Base-by-base conservation (phyloP, 2,888 invertebrate species). In the Onchidella celtica region DNA sequence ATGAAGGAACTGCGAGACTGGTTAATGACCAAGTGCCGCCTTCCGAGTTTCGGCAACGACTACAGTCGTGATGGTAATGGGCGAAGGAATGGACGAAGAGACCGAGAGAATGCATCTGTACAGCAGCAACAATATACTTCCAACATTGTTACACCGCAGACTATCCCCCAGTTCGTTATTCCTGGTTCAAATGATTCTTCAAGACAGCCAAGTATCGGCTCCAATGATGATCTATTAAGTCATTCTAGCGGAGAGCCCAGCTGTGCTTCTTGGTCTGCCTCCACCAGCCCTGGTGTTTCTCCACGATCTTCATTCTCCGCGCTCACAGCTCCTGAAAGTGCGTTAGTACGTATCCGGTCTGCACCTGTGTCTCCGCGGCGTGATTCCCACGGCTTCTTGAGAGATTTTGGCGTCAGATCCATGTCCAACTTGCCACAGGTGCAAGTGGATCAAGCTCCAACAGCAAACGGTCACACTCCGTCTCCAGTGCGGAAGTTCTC, bases 111-210 rank as follows among this genome's bases (percentile, higher is more conserved):
- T n/a, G 24, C 34, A 29, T 11, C 34, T 17, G 59, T 34, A 0
- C 32, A 14, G n/a, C 63, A 63, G 9, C n/a, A 36, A 3, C 73
- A 80, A 9, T 79, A 73, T 3, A 76, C 80, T 40, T 47, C 38
- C 32, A 86, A 88, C 21, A 73, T 90, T 11, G 87, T 88, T 17
- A 91, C 91, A 3, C 91, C 91, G 0, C 84, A 87, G 32, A 89
- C 83, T 47, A 90, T 91, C 69, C 91, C 91, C 2, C 89, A 91
- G 65, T 91, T 91, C 83, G 87, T 90, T 17, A 91, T 91, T 69
- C 91, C 91, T 0, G 87, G 88, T 6, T 89, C 90, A 11, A 86
- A 84, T 24, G 88, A 88, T 34, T 89, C 88, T 0, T 90, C 90
- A 2, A 82, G 89, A 11, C 84, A 86, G 59, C 84, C 83, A 32